Evolutionary conservation across 2,888 invertebrate genomes (phyloP), one percentile per base, ranked within the genome.

Genomic region (Tethea ocularis): DNA sequence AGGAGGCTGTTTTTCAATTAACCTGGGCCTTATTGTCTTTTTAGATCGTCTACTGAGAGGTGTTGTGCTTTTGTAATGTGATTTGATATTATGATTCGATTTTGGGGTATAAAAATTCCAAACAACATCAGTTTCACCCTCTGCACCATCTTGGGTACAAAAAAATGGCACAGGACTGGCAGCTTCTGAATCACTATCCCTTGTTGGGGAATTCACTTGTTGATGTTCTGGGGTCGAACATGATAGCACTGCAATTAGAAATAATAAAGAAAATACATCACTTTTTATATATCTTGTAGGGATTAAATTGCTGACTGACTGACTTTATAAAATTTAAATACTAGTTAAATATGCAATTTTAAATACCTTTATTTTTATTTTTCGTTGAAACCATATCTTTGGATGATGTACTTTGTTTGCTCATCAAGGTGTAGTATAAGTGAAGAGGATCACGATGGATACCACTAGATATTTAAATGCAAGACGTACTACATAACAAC

Each of bases 91-190:
- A 36, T 86, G 73, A 17, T 83, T 86, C 11, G 93, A 83, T 69
- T 89, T 91, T n/a, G 93, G 93, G 0, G 93, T 91, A 71, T 93
- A 93, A 62, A 88, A 93, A 68, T 93, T 93, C 93, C 93, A 93
- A 13, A 93, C 85, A 17, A 93, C 93, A 71, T 93, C 93, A 17
- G 88, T 90, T 75, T 89, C 89, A 2, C 93, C 93, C 64, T 91
- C 91, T 1, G 88, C 83, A 13, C 93, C 93, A 81, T 93, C 93
- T 80, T 93, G 93, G 1, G 93, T 93, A 65, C 92, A 93, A 11
- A 91, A 64, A 74, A 93, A 93, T 10, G 91, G 93, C 0, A 93
- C 91, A 5, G 93, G 93, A 64, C 93, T 93, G 1, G 86, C 86
- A 15, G 88, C 82, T 55, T 91, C 93, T 0, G 93, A 93, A 63